Evolutionary conservation across 2,888 invertebrate species (phyloP).

Genomic region (Halictus quadricinctus): DNA sequence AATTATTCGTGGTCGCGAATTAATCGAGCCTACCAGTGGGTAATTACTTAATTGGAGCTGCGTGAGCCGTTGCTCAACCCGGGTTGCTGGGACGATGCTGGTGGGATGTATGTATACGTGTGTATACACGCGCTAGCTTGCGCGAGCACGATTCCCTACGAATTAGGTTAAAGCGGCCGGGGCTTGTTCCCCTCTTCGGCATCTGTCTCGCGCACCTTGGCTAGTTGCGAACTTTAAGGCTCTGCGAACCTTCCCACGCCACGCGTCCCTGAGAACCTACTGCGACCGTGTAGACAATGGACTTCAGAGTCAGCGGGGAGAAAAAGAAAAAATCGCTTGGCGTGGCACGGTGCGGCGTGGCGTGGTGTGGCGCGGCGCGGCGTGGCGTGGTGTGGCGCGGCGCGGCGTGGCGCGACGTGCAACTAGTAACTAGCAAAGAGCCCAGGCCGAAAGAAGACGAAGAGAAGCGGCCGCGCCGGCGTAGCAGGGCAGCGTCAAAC

Average conservation of each 20-base stretch:
- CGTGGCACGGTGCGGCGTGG: constrained; percentile 25
- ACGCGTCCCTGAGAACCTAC: constrained; percentile 77
- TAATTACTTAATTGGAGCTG: constrained; percentile 75
- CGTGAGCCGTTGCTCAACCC: constrained; percentile 38
- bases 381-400: constrained; percentile 25
- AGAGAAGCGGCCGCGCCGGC: constrained; percentile 24
- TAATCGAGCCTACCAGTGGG: constrained; percentile 68
- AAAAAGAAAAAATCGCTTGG: constrained; percentile 18
- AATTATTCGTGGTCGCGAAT: constrained; percentile 75
- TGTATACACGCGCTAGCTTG: not conserved
- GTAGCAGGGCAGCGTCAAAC: constrained; percentile 28
- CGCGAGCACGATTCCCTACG: constrained; percentile 42
- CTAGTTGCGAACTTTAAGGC: constrained; percentile 77
- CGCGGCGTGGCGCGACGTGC: constrained; percentile 35
- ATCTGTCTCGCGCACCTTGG: constrained; percentile 60
- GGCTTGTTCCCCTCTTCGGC: constrained; percentile 43
- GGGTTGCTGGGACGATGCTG: not conserved
- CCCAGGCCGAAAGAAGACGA: constrained; percentile 45
- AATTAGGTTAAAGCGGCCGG: constrained; percentile 74
- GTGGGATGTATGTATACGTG: too few relatives aligned
- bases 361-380: constrained; percentile 18
- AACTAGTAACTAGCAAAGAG: constrained; percentile 24
- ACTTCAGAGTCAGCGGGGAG: constrained; percentile 60
- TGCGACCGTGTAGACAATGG: constrained; percentile 79
- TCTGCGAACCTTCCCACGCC: constrained; percentile 82